phyloP scores from a whole-genome alignment of 2,113 vertebrate genomes.

The Campylorhamphus procurvoides region DNA sequence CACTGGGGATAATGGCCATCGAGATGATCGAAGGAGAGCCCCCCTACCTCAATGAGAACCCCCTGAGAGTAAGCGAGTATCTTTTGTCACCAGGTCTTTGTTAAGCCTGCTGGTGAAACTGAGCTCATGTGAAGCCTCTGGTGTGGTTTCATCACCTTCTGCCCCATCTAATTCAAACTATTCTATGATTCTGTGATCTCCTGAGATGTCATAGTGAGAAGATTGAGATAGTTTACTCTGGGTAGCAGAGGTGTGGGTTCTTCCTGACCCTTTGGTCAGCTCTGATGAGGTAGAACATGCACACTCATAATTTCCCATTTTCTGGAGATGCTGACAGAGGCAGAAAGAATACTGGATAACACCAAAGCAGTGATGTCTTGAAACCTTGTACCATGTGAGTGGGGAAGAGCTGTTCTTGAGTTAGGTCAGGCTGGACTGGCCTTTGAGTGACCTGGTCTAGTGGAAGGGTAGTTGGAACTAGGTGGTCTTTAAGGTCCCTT shows the following conservation, averaged over 20 bases:
- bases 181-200: background rate
- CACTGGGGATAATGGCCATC: slow-evolving; percentile 96
- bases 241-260: background rate
- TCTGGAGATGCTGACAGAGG: background rate
- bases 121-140: background rate
- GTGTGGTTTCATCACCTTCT: background rate
- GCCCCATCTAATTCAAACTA: accelerated
- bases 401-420: background rate
- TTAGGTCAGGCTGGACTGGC: background rate
- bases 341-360: background rate
- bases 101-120: background rate
- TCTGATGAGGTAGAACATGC: background rate
- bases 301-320: background rate
- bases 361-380: background rate
- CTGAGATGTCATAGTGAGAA: background rate
- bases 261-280: background rate
- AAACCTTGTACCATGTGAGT: background rate
- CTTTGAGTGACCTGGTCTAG: background rate
- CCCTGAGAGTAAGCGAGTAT: slow-evolving; percentile 83
- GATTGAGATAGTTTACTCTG: background rate
- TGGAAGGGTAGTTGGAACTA: background rate
- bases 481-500: background rate
- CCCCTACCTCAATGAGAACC: slow-evolving; percentile 96
- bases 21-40: slow-evolving; percentile 98
- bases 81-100: background rate